Evolutionary conservation across 1,140 invertebrate genomes (phyloP).

Genomic region (Achatina immaculata): DNA sequence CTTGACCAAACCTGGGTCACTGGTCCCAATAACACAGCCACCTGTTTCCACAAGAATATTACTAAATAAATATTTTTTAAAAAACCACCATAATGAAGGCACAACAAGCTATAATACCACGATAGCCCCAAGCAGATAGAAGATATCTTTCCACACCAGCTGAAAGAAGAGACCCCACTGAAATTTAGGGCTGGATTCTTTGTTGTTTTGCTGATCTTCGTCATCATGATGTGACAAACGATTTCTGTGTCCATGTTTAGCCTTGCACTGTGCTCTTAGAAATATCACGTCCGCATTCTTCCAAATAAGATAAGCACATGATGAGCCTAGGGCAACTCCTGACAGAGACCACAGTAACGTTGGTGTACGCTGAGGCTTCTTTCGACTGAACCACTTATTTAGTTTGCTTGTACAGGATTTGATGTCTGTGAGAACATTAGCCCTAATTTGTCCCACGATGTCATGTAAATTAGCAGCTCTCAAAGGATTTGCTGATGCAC

Average conservation of each 20-base stretch:
- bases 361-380: neutral
- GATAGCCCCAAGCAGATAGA: constrained; percentile 70
- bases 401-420: neutral
- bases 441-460: neutral
- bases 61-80: neutral
- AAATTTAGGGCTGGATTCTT: constrained; percentile 57
- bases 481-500: too few relatives aligned
- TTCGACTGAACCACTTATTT: neutral
- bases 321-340: neutral
- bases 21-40: neutral
- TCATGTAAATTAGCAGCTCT: neutral
- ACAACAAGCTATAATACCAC: constrained; percentile 57
- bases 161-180: constrained; percentile 69
- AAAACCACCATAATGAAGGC: neutral
- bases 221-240: constrained; percentile 16
- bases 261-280: constrained; percentile 9
- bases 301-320: constrained; percentile 9
- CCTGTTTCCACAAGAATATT: neutral
- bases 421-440: neutral
- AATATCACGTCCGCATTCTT: neutral
- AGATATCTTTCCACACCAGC: constrained; percentile 69
- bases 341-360: neutral
- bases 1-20: neutral
- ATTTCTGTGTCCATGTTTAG: neutral
- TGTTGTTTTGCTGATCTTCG: constrained; percentile 18